phyloP scores from a whole-genome alignment of 2,113 vertebrate genomes.

The Cygnus atratus region DNA sequence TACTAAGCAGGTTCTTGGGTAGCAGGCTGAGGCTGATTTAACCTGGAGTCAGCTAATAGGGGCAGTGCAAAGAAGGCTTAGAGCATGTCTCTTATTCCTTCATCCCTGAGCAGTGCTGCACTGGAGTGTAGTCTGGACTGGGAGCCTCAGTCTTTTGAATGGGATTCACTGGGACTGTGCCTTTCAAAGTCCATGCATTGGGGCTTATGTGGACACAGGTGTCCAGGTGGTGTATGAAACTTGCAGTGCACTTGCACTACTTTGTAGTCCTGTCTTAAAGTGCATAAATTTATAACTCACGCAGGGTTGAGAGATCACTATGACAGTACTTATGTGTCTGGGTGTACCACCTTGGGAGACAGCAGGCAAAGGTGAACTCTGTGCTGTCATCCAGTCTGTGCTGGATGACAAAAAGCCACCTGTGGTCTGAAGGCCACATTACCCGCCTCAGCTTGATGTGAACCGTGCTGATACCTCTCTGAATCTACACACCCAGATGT shows the following conservation, averaged over 20 bases:
- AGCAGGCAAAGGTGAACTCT: no score
- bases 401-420: no score
- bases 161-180: neutral
- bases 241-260: neutral
- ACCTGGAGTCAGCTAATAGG: neutral
- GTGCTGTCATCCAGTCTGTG: no score
- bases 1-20: neutral
- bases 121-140: neutral
- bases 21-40: neutral
- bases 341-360: no score
- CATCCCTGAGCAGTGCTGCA: neutral
- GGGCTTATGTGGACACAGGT: neutral
- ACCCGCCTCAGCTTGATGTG: neutral
- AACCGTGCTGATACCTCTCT: neutral
- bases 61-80: neutral
- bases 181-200: neutral
- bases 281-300: no score
- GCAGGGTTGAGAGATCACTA: no score
- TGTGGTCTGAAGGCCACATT: neutral
- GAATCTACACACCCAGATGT: rapidly evolving
- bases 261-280: no score
- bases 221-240: neutral
- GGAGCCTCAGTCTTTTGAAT: neutral
- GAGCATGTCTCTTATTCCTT: neutral
- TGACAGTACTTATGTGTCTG: no score